Evolutionary conservation across 1,140 invertebrate species (phyloP).

Genomic region (Aradophagus sp.): DNA sequence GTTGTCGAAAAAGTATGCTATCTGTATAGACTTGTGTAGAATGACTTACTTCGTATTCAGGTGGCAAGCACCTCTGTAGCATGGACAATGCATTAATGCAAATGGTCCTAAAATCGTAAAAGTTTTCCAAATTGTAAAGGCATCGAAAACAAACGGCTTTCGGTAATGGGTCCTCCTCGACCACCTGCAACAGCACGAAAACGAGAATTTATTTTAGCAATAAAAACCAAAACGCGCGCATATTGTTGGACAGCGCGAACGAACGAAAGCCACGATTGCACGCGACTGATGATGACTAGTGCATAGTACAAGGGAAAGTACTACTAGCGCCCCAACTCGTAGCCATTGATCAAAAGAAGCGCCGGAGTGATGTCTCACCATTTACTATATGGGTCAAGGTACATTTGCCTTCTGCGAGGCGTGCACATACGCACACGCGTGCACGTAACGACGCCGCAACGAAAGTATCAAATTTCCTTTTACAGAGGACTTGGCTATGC

Average conservation of each 20-base stretch:
- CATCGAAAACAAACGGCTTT: conserved; percentile 76
- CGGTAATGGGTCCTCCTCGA: conserved; percentile 72
- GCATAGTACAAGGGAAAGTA: conserved; percentile 57
- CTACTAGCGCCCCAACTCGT: conserved; percentile 33
- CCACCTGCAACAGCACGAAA: conserved; percentile 66
- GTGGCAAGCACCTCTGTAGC: conserved; percentile 68
- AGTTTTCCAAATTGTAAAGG: conserved; percentile 76
- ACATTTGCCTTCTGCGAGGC: conserved; percentile 18
- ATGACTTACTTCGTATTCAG: conserved; percentile 63
- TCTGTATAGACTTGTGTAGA: too few species aligned
- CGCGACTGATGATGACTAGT: neutral
- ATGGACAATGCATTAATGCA: conserved; percentile 73
- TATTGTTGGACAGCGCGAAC: too few species aligned
- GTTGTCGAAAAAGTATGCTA: too few species aligned
- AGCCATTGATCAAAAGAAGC: conserved; percentile 58
- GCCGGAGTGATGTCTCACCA: conserved; percentile 53
- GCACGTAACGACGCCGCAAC: too few species aligned
- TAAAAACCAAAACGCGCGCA: too few species aligned
- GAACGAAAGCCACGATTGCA: conserved; percentile 17
- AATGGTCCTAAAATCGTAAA: conserved; percentile 75
- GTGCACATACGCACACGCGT: neutral
- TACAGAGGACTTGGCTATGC: too few species aligned
- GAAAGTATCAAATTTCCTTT: too few species aligned
- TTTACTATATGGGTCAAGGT: conserved; percentile 64
- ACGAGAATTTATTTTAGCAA: too few species aligned